Evolutionary conservation across 2,888 invertebrate genomes (phyloP).

Genomic region (Erebia ligea): DNA sequence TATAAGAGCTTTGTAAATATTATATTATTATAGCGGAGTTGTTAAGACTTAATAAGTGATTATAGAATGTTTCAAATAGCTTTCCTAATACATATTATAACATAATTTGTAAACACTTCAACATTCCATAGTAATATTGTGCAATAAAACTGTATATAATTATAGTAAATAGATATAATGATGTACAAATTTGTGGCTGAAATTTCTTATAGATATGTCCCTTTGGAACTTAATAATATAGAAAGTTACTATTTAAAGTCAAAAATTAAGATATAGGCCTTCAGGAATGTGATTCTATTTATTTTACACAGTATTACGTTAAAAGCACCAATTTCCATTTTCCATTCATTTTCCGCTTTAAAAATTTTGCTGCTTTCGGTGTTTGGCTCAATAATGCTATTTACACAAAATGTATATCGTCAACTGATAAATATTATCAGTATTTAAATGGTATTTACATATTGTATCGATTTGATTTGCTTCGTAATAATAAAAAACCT

Average conservation of each 20-base stretch:
- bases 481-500: too few relatives aligned
- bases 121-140: conserved; percentile 80
- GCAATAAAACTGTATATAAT: conserved; percentile 63
- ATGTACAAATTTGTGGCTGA: conserved; percentile 53
- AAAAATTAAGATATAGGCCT: conserved; percentile 10
- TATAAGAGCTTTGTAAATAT: conserved; percentile 37
- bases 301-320: too few relatives aligned
- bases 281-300: background rate
- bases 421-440: too few relatives aligned
- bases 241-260: conserved; percentile 21
- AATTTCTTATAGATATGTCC: conserved; percentile 28
- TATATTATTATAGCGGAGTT: conserved; percentile 19
- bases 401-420: too few relatives aligned
- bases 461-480: too few relatives aligned
- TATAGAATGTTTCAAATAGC: conserved; percentile 13
- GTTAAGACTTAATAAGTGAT: conserved; percentile 21
- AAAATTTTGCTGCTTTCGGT: too few relatives aligned
- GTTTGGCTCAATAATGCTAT: too few relatives aligned
- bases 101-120: conserved; percentile 35
- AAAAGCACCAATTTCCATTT: too few relatives aligned
- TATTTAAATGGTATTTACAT: too few relatives aligned
- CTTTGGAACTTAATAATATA: conserved; percentile 23
- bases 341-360: too few relatives aligned
- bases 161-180: conserved; percentile 34
- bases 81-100: conserved; percentile 25